phyloP scores from a whole-genome alignment of 2,888 invertebrate genomes.

The Agrotis clavis region DNA sequence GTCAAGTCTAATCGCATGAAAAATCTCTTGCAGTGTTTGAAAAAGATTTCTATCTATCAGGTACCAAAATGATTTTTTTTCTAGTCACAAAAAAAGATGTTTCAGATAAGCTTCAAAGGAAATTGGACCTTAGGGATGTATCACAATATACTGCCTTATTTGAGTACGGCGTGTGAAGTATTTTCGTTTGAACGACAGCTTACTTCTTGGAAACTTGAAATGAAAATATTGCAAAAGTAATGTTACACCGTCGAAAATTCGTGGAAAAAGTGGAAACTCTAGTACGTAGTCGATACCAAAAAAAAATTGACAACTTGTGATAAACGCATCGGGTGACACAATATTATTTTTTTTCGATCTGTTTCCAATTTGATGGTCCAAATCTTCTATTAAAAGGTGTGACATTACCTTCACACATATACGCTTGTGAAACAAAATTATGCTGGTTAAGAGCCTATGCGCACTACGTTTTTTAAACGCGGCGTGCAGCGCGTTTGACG shows the following conservation, averaged over 20 bases:
- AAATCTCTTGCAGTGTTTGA: background rate
- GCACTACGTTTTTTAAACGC: too few relatives aligned
- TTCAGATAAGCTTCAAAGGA: constrained; percentile 33
- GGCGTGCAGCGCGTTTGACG: too few relatives aligned
- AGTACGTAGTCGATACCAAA: too few relatives aligned
- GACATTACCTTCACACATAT: too few relatives aligned
- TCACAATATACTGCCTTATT: background rate
- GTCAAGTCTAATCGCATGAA: too few relatives aligned
- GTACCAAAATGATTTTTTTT: constrained; percentile 10
- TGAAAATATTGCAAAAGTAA: constrained; percentile 10
- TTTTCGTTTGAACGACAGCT: background rate
- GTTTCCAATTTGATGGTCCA: too few relatives aligned
- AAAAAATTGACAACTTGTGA: too few relatives aligned
- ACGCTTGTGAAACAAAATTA: too few relatives aligned
- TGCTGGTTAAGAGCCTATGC: too few relatives aligned
- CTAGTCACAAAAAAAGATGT: background rate
- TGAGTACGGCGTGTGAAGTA: background rate
- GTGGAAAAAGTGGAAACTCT: background rate
- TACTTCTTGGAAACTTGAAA: background rate
- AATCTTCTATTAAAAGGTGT: too few relatives aligned
- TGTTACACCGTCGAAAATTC: background rate
- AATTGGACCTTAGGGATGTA: constrained; percentile 19
- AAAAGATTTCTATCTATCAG: constrained; percentile 4
- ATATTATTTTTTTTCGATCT: too few relatives aligned
- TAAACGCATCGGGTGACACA: too few relatives aligned